phyloP scores from a whole-genome alignment of 2,113 vertebrate genomes.

The Daphoenositta chrysoptera region DNA sequence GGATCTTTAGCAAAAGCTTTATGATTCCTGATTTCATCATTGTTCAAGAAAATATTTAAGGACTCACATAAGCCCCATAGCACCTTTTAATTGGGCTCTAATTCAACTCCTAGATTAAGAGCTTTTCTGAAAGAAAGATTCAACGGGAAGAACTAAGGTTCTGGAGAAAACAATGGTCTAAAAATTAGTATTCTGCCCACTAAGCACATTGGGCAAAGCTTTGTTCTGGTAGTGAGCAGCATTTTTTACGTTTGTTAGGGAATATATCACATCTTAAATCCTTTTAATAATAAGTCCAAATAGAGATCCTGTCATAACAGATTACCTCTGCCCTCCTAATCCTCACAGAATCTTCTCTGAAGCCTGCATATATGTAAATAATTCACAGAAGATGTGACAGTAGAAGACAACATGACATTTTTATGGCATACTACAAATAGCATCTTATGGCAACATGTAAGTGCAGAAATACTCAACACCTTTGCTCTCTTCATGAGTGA shows the following conservation, averaged over 20 bases:
- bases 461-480: neutral
- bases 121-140: neutral
- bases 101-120: neutral
- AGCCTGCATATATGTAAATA: neutral
- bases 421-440: neutral
- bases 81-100: neutral
- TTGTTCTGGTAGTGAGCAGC: neutral
- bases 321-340: neutral
- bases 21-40: neutral
- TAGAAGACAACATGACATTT: neutral
- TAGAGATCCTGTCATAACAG: neutral
- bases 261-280: neutral
- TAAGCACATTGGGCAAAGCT: neutral
- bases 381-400: neutral
- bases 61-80: neutral
- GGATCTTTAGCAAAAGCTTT: neutral
- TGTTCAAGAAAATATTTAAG: neutral
- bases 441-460: neutral
- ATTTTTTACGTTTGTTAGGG: neutral
- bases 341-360: neutral
- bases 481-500: neutral
- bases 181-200: neutral
- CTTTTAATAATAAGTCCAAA: neutral
- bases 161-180: neutral
- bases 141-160: neutral